Evolutionary conservation across 2,797 vertebrate genomes (phyloP).

Genomic region (Myoxocephalus aenaeus): DNA sequence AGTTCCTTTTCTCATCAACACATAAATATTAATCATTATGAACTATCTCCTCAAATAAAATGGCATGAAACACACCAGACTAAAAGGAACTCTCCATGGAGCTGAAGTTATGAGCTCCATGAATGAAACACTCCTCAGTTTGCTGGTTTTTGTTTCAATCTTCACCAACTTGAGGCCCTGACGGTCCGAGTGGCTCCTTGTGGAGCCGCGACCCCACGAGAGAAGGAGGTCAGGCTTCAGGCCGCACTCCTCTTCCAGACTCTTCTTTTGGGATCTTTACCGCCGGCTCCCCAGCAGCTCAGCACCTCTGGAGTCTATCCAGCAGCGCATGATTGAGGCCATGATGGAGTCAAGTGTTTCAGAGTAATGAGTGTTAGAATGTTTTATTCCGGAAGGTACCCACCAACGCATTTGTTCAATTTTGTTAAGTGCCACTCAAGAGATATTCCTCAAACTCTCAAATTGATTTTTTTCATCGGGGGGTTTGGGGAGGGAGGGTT

Average conservation of each 20-base stretch:
- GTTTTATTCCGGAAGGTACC: constrained; percentile 56
- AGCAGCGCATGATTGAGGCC: constrained; percentile 58
- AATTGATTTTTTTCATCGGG: constrained; percentile 35
- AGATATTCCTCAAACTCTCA: constrained; percentile 42
- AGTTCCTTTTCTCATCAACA: neutral
- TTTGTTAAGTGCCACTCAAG: constrained; percentile 67
- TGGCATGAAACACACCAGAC: neutral
- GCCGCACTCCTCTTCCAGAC: constrained; percentile 18
- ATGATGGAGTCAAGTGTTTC: constrained; percentile 65
- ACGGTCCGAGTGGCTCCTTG: neutral
- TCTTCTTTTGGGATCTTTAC: neutral
- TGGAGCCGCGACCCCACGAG: neutral
- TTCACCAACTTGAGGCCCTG: neutral
- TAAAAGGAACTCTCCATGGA: too few relatives aligned
- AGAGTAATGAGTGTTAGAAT: constrained; percentile 60
- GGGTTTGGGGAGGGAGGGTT: constrained; percentile 12
- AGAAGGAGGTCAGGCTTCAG: constrained; percentile 27
- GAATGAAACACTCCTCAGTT: too few relatives aligned
- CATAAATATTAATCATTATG: too few relatives aligned
- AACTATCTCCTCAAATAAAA: neutral
- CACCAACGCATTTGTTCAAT: constrained; percentile 57
- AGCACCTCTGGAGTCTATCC: constrained; percentile 50
- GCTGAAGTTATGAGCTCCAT: too few relatives aligned
- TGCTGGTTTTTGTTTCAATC: neutral
- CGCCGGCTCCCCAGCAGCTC: constrained; percentile 22